A percentile compares a stretch with the other conserved stretches of the same genome.
Evolutionary conservation across 2,888 invertebrate genomes (phyloP).

Genomic region (Pammene fasciana): DNA sequence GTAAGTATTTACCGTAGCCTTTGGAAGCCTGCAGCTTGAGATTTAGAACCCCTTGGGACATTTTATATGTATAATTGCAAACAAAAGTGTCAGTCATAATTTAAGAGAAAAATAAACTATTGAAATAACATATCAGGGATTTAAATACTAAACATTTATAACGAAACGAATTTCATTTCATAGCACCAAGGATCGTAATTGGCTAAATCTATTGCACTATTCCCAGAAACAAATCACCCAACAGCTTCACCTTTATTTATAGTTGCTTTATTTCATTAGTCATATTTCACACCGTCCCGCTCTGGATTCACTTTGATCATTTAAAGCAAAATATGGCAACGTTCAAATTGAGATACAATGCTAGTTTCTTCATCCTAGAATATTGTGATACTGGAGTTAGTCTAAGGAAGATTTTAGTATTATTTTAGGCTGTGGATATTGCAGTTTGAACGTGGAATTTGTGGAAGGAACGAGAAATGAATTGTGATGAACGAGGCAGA

Average conservation of each 20-base stretch:
- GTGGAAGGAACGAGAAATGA: slow-evolving; percentile 50
- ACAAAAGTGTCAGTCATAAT: too few species aligned
- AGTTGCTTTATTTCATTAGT: slow-evolving; percentile 48
- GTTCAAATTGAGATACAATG: slow-evolving; percentile 26
- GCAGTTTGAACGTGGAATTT: slow-evolving; percentile 46
- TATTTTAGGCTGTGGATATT: slow-evolving; percentile 39
- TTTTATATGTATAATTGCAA: too few species aligned
- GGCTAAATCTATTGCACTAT: slow-evolving; percentile 39
- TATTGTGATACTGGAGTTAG: slow-evolving; percentile 9
- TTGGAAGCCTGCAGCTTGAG: too few species aligned
- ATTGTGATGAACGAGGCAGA: slow-evolving; percentile 51
- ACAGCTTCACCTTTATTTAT: slow-evolving; percentile 40
- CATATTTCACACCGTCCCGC: slow-evolving; percentile 48
- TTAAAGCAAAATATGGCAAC: slow-evolving; percentile 33
- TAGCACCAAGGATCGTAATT: slow-evolving; percentile 38
- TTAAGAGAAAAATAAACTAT: not conserved
- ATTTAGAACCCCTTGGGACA: too few species aligned
- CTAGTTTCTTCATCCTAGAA: not conserved
- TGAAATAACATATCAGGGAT: not conserved
- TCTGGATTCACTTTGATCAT: slow-evolving; percentile 44
- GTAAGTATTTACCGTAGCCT: too few species aligned
- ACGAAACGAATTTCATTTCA: slow-evolving; percentile 38
- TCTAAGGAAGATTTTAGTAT: not conserved
- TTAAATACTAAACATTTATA: slow-evolving; percentile 10
- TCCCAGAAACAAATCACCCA: slow-evolving; percentile 41